phyloP scores from a whole-genome alignment of 2,888 invertebrate species.

The Alitta virens region DNA sequence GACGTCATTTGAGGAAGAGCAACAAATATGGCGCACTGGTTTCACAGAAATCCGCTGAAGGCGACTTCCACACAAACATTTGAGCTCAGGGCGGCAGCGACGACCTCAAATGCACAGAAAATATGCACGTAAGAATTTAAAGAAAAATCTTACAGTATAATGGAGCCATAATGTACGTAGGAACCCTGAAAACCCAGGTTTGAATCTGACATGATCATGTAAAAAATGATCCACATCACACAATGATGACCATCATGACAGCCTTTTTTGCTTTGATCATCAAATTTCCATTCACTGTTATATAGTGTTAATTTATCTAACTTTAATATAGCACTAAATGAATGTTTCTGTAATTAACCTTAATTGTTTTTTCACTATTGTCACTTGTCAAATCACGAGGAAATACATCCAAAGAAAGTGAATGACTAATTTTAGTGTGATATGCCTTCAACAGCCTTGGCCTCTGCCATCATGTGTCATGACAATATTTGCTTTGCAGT shows the following conservation, averaged over 20 bases:
- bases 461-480: too few species aligned
- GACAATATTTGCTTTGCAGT: too few species aligned
- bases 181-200: neutral
- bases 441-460: too few species aligned
- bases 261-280: neutral
- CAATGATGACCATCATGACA: neutral
- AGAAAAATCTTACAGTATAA: neutral
- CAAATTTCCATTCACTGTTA: too few species aligned
- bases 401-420: too few species aligned
- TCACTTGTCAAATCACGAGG: too few species aligned
- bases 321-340: too few species aligned
- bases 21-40: constrained; percentile 63
- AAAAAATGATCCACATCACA: neutral
- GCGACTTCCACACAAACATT: constrained; percentile 62
- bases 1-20: constrained; percentile 11
- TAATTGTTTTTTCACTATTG: too few species aligned
- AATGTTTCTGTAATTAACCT: too few species aligned
- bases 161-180: neutral
- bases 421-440: too few species aligned
- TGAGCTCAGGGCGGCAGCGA: constrained; percentile 60
- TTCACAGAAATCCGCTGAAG: constrained; percentile 66
- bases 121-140: constrained; percentile 61
- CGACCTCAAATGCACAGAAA: constrained; percentile 59
- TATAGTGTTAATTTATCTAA: too few species aligned
- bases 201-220: neutral